Evolutionary conservation across 2,113 vertebrate genomes (phyloP).

Genomic region (Haplochromis burtoni): DNA sequence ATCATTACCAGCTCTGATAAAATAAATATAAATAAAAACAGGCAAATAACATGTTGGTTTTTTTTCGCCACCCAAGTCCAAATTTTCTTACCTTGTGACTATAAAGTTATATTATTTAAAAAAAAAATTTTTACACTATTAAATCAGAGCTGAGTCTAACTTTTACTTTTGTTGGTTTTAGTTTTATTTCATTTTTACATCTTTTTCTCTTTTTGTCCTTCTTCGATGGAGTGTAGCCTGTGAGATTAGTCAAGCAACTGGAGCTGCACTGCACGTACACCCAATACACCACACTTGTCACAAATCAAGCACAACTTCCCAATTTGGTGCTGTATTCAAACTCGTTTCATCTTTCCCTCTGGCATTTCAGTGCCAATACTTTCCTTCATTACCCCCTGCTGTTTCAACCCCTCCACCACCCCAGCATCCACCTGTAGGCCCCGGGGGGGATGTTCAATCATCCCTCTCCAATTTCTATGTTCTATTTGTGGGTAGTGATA

Average conservation of each 20-base stretch:
- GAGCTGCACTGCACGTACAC: neutral
- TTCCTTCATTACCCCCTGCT: neutral
- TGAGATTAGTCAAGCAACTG: neutral
- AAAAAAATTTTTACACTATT: neutral
- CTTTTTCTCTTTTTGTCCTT: neutral
- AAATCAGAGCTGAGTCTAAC: neutral
- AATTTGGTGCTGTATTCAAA: neutral
- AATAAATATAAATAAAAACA: neutral
- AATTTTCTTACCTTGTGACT: neutral
- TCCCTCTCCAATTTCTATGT: neutral
- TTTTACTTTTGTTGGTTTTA: neutral
- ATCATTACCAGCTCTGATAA: neutral
- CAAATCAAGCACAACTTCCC: neutral
- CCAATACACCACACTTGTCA: neutral
- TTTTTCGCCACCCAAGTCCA: neutral
- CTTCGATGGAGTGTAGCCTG: neutral
- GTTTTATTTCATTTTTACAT: neutral
- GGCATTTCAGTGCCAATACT: neutral
- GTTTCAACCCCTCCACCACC: neutral
- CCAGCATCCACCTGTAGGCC: neutral
- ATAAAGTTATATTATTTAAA: neutral
- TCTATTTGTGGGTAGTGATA: neutral
- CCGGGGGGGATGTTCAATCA: neutral
- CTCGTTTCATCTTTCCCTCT: neutral
- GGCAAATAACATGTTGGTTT: neutral